Percentiles rank a stretch among this genome's conserved stretches.
phyloP scores from a whole-genome alignment of 2,888 invertebrate genomes.

The Trissolcus brochymenae region DNA sequence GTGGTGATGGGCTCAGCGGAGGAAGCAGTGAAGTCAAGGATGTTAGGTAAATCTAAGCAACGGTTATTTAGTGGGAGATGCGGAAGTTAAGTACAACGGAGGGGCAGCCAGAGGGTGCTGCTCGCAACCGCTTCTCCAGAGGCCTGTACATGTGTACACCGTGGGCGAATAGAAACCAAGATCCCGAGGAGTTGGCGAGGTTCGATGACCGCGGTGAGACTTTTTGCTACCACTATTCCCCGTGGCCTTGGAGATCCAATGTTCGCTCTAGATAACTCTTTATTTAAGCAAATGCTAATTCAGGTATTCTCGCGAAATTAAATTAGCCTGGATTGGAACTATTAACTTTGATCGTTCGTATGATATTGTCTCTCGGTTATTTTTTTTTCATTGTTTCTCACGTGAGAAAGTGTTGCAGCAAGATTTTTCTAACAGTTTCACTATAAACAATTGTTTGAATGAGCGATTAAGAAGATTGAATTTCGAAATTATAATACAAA shows the following conservation, averaged over 20 bases:
- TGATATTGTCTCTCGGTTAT: no score
- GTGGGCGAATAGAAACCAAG: constrained; percentile 34
- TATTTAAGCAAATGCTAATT: constrained; percentile 68
- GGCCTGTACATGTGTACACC: constrained; percentile 35
- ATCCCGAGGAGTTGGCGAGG: constrained; percentile 40
- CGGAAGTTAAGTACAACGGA: constrained; percentile 49
- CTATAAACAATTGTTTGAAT: no score
- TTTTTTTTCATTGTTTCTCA: no score
- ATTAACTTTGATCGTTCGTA: no score
- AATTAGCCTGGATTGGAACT: no score
- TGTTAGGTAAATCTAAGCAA: constrained; percentile 65
- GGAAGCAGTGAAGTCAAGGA: constrained; percentile 53
- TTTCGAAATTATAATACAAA: no score
- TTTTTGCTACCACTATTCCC: constrained; percentile 67
- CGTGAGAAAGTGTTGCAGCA: no score
- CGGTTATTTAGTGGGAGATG: constrained; percentile 67
- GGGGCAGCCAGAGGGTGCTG: constrained; percentile 47
- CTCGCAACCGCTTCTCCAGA: constrained; percentile 44
- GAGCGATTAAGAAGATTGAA: no score
- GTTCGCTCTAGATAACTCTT: constrained; percentile 75
- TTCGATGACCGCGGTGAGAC: constrained; percentile 74
- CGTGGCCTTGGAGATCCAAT: constrained; percentile 73
- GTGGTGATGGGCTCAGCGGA: constrained; percentile 40
- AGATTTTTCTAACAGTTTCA: no score
- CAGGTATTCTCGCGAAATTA: neutral